Base-by-base conservation (phyloP, 2,888 invertebrate species). In the Agonopterix alstromeriana region DNA sequence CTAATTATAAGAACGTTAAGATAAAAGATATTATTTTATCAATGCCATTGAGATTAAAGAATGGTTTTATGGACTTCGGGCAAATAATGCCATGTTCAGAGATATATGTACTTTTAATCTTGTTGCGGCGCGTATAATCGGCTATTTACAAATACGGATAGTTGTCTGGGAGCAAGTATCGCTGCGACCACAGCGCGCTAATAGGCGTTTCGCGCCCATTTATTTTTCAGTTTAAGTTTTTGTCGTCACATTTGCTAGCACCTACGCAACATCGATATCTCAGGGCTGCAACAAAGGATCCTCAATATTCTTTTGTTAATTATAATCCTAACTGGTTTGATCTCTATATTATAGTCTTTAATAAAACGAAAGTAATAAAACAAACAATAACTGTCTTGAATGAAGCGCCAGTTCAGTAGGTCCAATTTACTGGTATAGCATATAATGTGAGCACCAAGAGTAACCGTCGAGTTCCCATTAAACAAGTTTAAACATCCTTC, bases 141-240 rank as follows among this genome's bases (percentile, higher is more conserved):
- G 53, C 65, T 61, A 61, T 69, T 72, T 75, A 78, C 81, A 77
- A 81, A 79, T 77, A 79, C 67, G 73, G 77, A 60, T 56, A 65
- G 67, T 62, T 57, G 70, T 65, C 65, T 56, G 69, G 61, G 57
- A 69, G 56, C 72, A 55, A 62, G 67, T 73, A 71, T 71, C 60
- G 14, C 40, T 10, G 53, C 55, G 63, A 58, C 67, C 65, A 58
- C 69, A 57, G 53, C 58, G 65, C 73, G 65, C 73, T 77, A 81
- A 80, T 77, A 77, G 68, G 67, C 75, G 74, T 70, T 77, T 75
- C 70, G 68, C 68, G 65, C 70, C 70, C 60, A 75, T 78, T 80
- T 79, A 80, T 81, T 42, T 80, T 78, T 77, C 73, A 77, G 69
- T 79, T 77, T 77, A 66, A 73, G 72, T 81, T 83, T 80, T 82